These are phyloP conservation scores for Muscidifurax raptorellus DNA, from an alignment of 1,140 invertebrate genomes.

Conservation along the genomic window DNA sequence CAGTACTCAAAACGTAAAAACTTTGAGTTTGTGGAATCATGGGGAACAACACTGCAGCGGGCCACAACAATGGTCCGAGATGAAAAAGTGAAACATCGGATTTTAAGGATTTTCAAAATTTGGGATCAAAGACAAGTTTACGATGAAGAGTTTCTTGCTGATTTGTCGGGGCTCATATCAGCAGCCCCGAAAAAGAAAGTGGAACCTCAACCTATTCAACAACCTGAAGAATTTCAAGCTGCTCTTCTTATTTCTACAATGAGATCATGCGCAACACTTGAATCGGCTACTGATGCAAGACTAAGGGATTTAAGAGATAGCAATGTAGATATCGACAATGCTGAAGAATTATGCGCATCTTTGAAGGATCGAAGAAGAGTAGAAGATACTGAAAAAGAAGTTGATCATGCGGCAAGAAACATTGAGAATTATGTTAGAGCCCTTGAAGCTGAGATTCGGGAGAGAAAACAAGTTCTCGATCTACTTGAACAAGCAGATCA, in stretches of 20 bases:
- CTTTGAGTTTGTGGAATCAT: slow-evolving; percentile 91
- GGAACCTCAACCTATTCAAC: slow-evolving; percentile 77
- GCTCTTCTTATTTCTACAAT: slow-evolving; percentile 75
- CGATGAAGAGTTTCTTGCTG: slow-evolving; percentile 89
- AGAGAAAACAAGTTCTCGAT: slow-evolving; percentile 84
- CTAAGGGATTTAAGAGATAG: slow-evolving; percentile 68
- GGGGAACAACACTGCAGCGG: slow-evolving; percentile 92
- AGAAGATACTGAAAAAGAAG: slow-evolving; percentile 91
- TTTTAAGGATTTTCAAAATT: slow-evolving; percentile 93
- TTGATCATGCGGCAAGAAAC: slow-evolving; percentile 86
- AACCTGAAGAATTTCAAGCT: slow-evolving; percentile 74
- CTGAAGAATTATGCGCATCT: slow-evolving; percentile 80
- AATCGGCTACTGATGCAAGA: slow-evolving; percentile 71
- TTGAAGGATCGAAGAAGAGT: slow-evolving; percentile 90
- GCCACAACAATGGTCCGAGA: slow-evolving; percentile 94
- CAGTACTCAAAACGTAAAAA: slow-evolving; percentile 95
- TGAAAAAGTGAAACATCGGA: slow-evolving; percentile 89
- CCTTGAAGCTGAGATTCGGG: slow-evolving; percentile 88
- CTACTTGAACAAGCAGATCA: slow-evolving; percentile 86
- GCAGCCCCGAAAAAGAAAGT: slow-evolving; percentile 83
- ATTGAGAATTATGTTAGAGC: slow-evolving; percentile 88
- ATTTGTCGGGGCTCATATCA: slow-evolving; percentile 87
- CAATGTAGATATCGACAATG: slow-evolving; percentile 76
- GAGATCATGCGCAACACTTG: slow-evolving; percentile 75
- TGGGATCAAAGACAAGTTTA: slow-evolving; percentile 95